Evolutionary conservation across 1,140 invertebrate genomes (phyloP), one percentile per base, ranked within the genome.

Genomic region (Zaprionus nigranus): DNA sequence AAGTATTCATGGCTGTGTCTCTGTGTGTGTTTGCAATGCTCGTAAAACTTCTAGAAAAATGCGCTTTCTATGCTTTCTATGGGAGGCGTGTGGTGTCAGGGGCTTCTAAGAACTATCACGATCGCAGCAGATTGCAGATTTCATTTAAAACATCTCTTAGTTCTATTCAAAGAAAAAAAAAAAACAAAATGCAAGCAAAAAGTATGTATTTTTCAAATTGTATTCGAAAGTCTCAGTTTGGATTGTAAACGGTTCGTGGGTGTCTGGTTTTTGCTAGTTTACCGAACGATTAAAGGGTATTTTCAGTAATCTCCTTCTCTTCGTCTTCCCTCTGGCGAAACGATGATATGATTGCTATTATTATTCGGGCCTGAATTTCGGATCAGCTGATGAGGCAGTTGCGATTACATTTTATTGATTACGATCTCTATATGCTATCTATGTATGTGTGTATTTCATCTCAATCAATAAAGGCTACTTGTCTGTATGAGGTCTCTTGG

Each of bases 21-120:
- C n/a, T 56, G 36, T 57, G 49, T 69, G 34, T 59, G 43, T 46
- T n/a, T 54, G n/a, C 12, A 13, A 22, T 65, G 59, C 30, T 75
- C 60, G 67, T 75, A 86, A 86, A 87, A 87, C 58, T 87, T 87
- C 79, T 86, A 86, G 82, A 86, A 86, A 86, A 86, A 86, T 73
- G 28, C 75, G 56, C 56, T 58, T 67, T 68, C 26, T 68, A 59
- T 82, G 59, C n/a, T n/a, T n/a, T n/a, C n/a, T n/a, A n/a, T 53
- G n/a, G 49, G 24, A 24, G 22, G 22, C 36, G 9, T 60, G 36
- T 56, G 46, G 2, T 12, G 2, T 58, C 20, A 20, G 28, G 59
- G 43, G 54, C 4, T 34, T 49, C 60, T 61, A 72, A 72, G 28
- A 38, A 66, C 74, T 76, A 76, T 76, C 69, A 76, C 74, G 74